Percentiles rank a stretch among this genome's conserved stretches.
phyloP scores from a whole-genome alignment of 2,888 invertebrate genomes.

The Xylota sylvarum region DNA sequence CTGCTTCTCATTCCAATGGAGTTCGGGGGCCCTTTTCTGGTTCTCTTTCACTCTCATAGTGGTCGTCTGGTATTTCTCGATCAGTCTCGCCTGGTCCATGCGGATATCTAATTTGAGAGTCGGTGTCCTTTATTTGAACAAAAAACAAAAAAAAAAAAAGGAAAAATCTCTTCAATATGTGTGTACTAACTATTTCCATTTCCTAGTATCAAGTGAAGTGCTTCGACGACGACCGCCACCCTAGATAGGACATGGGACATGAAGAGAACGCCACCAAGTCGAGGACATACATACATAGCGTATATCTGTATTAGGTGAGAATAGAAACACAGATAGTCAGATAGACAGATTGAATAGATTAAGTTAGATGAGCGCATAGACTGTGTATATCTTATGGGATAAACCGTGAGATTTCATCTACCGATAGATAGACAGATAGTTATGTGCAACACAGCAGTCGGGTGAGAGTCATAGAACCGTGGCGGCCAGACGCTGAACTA shows the following conservation, averaged over 20 bases:
- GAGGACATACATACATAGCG: constrained; percentile 8
- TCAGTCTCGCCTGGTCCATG: constrained; percentile 66
- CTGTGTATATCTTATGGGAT: constrained; percentile 28
- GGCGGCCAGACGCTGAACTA: constrained; percentile 74
- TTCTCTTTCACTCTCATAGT: constrained; percentile 22
- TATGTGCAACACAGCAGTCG: constrained; percentile 43
- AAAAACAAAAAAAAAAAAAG: constrained; percentile 29
- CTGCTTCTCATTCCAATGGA: background rate
- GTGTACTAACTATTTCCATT: constrained; percentile 38
- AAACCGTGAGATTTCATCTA: constrained; percentile 45
- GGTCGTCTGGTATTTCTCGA: constrained; percentile 26
- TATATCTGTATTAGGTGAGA: constrained; percentile 57
- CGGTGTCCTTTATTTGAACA: constrained; percentile 65
- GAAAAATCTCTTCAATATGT: constrained; percentile 25
- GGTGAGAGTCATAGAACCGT: constrained; percentile 71
- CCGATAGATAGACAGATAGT: constrained; percentile 46
- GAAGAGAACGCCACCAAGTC: constrained; percentile 46
- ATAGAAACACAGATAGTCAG: constrained; percentile 56
- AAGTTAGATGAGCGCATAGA: constrained; percentile 46
- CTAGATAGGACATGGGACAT: constrained; percentile 53
- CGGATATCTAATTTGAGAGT: constrained; percentile 74
- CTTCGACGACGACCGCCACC: constrained; percentile 35
- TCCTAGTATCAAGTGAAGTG: constrained; percentile 43
- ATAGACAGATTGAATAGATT: constrained; percentile 63
- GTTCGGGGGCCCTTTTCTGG: constrained; percentile 18